Conservation (phyloP, 2,113 vertebrate species). For the Oncorhynchus clarkii region DNA sequence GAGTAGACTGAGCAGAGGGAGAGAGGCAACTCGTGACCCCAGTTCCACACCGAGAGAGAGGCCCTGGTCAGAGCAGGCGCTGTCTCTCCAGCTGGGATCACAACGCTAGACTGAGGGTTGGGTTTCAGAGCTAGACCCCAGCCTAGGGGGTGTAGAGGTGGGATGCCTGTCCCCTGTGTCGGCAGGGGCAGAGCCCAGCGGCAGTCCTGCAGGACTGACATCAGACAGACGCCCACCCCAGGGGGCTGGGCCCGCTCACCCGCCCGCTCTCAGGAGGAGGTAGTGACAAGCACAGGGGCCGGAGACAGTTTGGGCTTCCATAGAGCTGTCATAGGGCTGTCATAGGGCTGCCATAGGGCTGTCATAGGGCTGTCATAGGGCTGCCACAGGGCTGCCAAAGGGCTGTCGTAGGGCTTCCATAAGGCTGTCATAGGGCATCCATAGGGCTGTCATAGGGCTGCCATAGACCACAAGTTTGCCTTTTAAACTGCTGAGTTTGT, state of each 20-base stretch:
- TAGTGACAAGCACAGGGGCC: slow-evolving; percentile 42
- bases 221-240: slow-evolving; percentile 67
- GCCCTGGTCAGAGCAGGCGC: slow-evolving; percentile 55
- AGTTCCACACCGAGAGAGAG: slow-evolving; percentile 57
- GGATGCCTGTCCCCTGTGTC: slow-evolving; percentile 54
- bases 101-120: slow-evolving; percentile 64
- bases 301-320: slow-evolving; percentile 47
- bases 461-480: slow-evolving; percentile 43
- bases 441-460: slow-evolving; percentile 17
- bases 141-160: slow-evolving; percentile 58
- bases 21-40: slow-evolving; percentile 60
- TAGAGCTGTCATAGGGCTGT: slow-evolving; percentile 33
- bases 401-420: not conserved
- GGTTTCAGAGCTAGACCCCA: slow-evolving; percentile 67
- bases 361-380: slow-evolving; percentile 1
- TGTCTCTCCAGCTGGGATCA: slow-evolving; percentile 76
- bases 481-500: slow-evolving; percentile 47
- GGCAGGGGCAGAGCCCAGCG: slow-evolving; percentile 13
- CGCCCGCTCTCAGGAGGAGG: slow-evolving; percentile 29
- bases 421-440: slow-evolving; percentile 8
- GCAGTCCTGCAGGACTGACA: slow-evolving; percentile 54
- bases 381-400: slow-evolving; percentile 21
- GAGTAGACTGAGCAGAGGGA: slow-evolving; percentile 35
- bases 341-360: slow-evolving; percentile 24
- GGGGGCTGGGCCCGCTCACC: slow-evolving; percentile 33